These are phyloP conservation scores for Odontesthes bonariensis DNA, from an alignment of 2,113 vertebrate species.

Conservation along the genomic window DNA sequence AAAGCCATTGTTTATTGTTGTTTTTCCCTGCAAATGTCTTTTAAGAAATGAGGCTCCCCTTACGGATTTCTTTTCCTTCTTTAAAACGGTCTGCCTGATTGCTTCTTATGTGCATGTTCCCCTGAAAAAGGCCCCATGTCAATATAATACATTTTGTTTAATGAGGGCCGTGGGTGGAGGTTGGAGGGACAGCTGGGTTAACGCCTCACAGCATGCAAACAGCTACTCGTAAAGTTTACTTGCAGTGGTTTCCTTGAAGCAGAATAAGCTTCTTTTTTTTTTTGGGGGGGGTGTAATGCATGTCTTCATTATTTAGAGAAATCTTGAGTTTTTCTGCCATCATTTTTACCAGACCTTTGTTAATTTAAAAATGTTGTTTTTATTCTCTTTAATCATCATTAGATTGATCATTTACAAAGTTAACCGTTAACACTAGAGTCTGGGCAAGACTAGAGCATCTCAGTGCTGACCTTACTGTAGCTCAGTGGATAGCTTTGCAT, in stretches of 20 bases:
- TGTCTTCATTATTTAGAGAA: neutral
- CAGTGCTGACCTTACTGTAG: constrained; percentile 29
- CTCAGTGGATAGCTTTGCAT: constrained; percentile 67
- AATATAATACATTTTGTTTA: constrained; percentile 78
- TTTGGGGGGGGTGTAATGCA: neutral
- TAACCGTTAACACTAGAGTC: neutral
- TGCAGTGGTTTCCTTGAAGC: constrained; percentile 39
- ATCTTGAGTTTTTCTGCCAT: neutral
- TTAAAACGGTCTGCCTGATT: constrained; percentile 26
- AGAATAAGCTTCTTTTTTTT: constrained; percentile 12
- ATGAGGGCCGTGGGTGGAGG: constrained; percentile 73
- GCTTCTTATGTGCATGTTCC: constrained; percentile 37
- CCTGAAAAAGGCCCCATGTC: constrained; percentile 51
- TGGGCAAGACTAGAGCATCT: neutral
- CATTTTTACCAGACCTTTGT: neutral
- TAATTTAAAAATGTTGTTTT: neutral
- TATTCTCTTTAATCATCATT: neutral
- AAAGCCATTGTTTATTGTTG: neutral
- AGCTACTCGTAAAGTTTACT: constrained; percentile 52
- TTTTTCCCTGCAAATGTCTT: constrained; percentile 26
- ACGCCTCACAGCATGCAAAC: constrained; percentile 62
- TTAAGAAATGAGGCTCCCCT: constrained; percentile 14
- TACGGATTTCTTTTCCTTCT: constrained; percentile 1
- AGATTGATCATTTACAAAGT: neutral
- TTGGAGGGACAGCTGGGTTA: constrained; percentile 60